These are phyloP conservation scores for Characodon lateralis DNA, from an alignment of 2,797 vertebrate genomes.

Conservation along the genomic window DNA sequence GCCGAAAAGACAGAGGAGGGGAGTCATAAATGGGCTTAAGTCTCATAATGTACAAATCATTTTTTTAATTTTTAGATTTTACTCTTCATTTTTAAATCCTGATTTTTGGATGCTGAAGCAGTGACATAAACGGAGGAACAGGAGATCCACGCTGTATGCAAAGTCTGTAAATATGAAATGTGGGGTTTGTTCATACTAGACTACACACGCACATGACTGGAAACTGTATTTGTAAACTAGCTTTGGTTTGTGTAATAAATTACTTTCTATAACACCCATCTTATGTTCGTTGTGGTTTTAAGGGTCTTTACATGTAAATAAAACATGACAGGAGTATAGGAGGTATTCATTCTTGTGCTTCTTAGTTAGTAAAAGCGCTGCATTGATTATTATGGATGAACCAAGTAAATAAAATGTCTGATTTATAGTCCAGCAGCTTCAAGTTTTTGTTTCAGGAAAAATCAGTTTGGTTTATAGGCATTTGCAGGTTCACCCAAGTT, in stretches of 20 bases:
- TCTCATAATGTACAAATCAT: constrained; percentile 72
- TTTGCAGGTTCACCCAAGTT: background rate
- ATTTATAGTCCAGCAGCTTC: background rate
- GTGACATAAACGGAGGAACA: constrained; percentile 82
- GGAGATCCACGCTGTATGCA: constrained; percentile 81
- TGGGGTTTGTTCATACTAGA: constrained; percentile 82
- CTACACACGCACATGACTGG: constrained; percentile 82
- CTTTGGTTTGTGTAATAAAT: constrained; percentile 89
- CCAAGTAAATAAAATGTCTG: background rate
- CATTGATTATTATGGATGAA: background rate
- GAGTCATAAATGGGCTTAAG: constrained; percentile 44
- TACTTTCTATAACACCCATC: constrained; percentile 80
- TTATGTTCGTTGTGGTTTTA: constrained; percentile 48
- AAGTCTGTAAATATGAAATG: constrained; percentile 91
- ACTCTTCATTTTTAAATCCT: constrained; percentile 70
- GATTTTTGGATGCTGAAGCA: constrained; percentile 68
- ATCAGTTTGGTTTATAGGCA: background rate
- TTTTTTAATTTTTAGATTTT: constrained; percentile 78
- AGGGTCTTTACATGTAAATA: background rate
- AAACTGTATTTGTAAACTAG: constrained; percentile 87
- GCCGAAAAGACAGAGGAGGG: constrained; percentile 57
- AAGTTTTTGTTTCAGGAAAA: background rate
- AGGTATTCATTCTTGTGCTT: constrained; percentile 1
- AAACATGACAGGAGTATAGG: background rate
- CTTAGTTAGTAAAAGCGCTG: background rate